Conservation (phyloP, 2,113 vertebrate species). For the Grammomys dolichurus region DNA sequence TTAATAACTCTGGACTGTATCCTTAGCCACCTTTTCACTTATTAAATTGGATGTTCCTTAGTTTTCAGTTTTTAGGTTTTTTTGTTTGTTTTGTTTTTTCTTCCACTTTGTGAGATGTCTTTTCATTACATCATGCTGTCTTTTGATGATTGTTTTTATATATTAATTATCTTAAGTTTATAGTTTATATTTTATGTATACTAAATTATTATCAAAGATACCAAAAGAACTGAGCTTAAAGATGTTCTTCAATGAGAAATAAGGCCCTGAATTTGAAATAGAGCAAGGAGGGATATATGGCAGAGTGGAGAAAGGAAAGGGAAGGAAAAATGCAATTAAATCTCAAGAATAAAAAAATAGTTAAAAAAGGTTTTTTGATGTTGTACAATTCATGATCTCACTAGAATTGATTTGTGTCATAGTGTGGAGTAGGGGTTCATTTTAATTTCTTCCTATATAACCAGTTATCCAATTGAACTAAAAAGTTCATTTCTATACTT, state of each 20-base stretch:
- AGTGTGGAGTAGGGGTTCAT: slow-evolving; percentile 14
- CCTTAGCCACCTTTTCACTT: background rate
- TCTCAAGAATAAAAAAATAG: too few species aligned
- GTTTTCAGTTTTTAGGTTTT: background rate
- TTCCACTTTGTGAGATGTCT: slow-evolving; percentile 32
- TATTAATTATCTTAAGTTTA: background rate
- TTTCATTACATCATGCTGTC: slow-evolving; percentile 16
- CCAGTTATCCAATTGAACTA: slow-evolving; percentile 6
- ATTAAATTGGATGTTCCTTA: background rate
- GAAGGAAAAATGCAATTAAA: background rate
- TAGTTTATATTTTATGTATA: slow-evolving; percentile 14
- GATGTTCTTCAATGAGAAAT: background rate
- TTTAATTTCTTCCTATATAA: slow-evolving; percentile 26
- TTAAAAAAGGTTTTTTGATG: background rate
- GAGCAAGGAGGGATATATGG: background rate
- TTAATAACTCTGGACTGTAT: background rate
- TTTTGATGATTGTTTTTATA: background rate
- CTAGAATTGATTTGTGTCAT: slow-evolving; percentile 25
- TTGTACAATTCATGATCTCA: slow-evolving; percentile 33
- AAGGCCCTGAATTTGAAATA: background rate
- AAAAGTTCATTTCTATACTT: background rate
- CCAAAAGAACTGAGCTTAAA: slow-evolving; percentile 1
- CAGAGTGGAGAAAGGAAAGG: too few species aligned
- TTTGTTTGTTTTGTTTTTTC: background rate
- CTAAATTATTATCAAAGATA: slow-evolving; percentile 39